phyloP scores from a whole-genome alignment of 2,888 invertebrate species.

The Polietes domitor region DNA sequence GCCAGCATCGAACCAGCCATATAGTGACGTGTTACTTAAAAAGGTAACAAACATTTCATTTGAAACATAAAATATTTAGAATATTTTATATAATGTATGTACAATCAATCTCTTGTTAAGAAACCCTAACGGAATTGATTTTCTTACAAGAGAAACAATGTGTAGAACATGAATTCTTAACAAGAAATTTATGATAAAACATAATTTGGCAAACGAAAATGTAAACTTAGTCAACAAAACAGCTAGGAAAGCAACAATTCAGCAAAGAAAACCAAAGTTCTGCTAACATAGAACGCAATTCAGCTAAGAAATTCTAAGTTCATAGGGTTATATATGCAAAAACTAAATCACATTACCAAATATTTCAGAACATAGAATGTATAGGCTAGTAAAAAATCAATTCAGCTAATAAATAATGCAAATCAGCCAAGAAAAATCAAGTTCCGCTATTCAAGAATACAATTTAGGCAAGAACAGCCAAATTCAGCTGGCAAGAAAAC shows the following conservation, averaged over 20 bases:
- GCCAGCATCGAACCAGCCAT: not conserved
- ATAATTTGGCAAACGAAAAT: slow-evolving; percentile 8
- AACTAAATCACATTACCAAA: not conserved
- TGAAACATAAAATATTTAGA: not conserved
- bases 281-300: not conserved
- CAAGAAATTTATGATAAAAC: not conserved
- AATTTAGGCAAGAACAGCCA: too few species aligned
- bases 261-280: not conserved
- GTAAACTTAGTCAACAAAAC: not conserved
- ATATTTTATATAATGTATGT: not conserved
- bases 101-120: not conserved
- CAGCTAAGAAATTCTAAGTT: not conserved
- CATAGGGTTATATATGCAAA: not conserved
- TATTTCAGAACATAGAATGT: not conserved
- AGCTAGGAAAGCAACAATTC: not conserved
- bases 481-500: too few species aligned
- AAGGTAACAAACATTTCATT: slow-evolving; percentile 41
- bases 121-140: not conserved
- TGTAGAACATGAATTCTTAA: not conserved
- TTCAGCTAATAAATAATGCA: not conserved
- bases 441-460: too few species aligned
- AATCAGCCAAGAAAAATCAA: not conserved
- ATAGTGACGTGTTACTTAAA: slow-evolving; percentile 24
- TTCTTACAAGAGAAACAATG: not conserved
- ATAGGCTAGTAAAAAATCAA: not conserved